Evolutionary conservation across 2,797 vertebrate genomes (phyloP), one percentile per base, ranked within the genome.

Genomic region (Epinephelus awoara): DNA sequence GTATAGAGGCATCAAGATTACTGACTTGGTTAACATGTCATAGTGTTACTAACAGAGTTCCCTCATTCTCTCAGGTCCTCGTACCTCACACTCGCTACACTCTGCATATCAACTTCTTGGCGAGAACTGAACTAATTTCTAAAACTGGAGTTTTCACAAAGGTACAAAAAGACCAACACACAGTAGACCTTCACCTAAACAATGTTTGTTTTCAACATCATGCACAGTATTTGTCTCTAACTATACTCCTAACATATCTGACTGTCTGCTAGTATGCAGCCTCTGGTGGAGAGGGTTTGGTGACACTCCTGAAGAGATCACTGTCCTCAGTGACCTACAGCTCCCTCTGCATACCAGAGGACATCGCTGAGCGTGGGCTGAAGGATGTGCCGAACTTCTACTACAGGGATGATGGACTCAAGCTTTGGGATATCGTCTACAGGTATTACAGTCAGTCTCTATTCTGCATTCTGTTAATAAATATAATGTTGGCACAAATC

Each of bases 381-480:
- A 80, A 94, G 68, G 59, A 72, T 1, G 21, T 97, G 29, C 96
- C 95, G 0, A 91, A 94, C 75, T 96, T 91, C 87, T 93, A 94
- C 80, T 97, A 96, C 83, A 95, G 95, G 0, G 95, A 97, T 0
- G 96, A 97, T 42, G 94, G 94, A 34, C 77, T 96, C 76, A 86
- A 56, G 0, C 88, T 96, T 47, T 97, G 96, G 95, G 72, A 84
- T 0, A 92, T 94, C 5, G 93, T 96, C 72, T 64, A 94, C 79
- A 94, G 90, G 96, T 96, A 76, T 1, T 3, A 50, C 5, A 49
- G 25, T 13, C 19, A 23, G 6, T 10, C 38, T 9, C 0, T 0
- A 34, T 34, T 34, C 5, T 29, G 27, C 27, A 79, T 47, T 17
- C 14, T 47, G 4, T 47, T 4, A 46, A 46, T 46, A 2, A 34